Evolutionary conservation across 2,113 vertebrate species (phyloP).

Genomic region (Plecturocebus donacophilus): DNA sequence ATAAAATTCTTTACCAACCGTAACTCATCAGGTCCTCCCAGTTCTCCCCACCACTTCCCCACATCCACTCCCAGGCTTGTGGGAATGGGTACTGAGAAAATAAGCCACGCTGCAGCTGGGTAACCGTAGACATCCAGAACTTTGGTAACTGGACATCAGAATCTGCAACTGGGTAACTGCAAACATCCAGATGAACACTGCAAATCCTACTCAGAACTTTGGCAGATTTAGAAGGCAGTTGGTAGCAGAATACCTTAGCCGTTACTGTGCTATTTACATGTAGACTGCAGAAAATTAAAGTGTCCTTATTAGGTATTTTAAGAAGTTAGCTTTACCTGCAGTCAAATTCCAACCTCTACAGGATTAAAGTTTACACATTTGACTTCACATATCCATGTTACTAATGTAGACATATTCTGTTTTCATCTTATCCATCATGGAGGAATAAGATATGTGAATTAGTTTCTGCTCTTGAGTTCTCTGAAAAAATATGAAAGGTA

Average conservation of each 20-base stretch:
- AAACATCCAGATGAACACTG: background rate
- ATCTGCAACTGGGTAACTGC: background rate
- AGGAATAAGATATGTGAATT: background rate
- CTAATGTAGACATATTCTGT: background rate
- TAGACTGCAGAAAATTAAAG: slow-evolving; percentile 51
- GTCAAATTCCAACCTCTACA: background rate
- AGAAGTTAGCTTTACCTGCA: slow-evolving; percentile 10
- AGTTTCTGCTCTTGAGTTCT: background rate
- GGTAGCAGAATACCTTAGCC: background rate
- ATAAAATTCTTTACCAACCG: background rate
- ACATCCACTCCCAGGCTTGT: background rate
- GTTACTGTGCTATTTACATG: slow-evolving; percentile 32
- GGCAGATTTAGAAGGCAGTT: background rate
- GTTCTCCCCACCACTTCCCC: background rate
- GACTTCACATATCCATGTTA: background rate
- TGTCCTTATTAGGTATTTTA: slow-evolving; percentile 28
- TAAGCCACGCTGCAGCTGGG: background rate
- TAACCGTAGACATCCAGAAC: background rate
- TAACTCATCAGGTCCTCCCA: background rate
- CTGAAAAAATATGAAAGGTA: slow-evolving; percentile 16
- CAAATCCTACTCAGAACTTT: background rate
- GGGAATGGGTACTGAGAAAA: background rate
- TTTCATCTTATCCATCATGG: background rate
- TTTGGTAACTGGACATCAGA: background rate
- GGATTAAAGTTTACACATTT: slow-evolving; percentile 8